A percentile compares a stretch with the other conserved stretches of the same genome.
Conservation (phyloP, 2,113 vertebrate genomes). For the Argyrosomus japonicus region DNA sequence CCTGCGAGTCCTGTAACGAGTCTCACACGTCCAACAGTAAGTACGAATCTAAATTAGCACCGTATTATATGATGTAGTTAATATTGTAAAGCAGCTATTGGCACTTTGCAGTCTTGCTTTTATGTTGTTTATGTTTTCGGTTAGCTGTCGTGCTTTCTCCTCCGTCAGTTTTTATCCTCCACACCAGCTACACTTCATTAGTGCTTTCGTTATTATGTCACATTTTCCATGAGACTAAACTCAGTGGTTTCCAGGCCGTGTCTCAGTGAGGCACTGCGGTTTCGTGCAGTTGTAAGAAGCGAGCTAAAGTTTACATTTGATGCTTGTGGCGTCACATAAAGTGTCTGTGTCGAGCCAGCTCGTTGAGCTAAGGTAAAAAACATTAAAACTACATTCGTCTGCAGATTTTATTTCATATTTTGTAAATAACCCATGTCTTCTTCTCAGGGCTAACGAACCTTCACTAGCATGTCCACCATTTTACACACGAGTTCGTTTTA, state of each 20-base stretch:
- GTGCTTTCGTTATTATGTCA: neutral
- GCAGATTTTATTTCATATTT: neutral
- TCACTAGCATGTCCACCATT: neutral
- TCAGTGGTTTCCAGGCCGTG: neutral
- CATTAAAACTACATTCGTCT: neutral
- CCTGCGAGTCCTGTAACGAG: no score
- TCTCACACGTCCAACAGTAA: neutral
- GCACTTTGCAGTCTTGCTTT: neutral
- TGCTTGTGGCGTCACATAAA: neutral
- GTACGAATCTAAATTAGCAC: neutral
- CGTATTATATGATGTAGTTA: neutral
- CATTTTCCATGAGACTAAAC: slow-evolving; percentile 19
- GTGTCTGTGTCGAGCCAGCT: neutral
- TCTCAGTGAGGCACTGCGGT: neutral
- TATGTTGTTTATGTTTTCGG: neutral
- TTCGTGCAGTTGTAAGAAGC: neutral
- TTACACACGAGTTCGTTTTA: neutral
- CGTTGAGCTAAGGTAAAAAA: neutral
- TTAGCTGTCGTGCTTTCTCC: neutral
- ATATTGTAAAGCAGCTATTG: neutral
- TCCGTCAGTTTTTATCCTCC: neutral
- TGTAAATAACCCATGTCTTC: neutral
- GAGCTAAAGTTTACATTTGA: neutral
- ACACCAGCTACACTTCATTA: fast-evolving
- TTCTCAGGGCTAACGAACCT: no score